Base-by-base conservation (phyloP, 1,140 invertebrate genomes). In the Portunus trituberculatus region DNA sequence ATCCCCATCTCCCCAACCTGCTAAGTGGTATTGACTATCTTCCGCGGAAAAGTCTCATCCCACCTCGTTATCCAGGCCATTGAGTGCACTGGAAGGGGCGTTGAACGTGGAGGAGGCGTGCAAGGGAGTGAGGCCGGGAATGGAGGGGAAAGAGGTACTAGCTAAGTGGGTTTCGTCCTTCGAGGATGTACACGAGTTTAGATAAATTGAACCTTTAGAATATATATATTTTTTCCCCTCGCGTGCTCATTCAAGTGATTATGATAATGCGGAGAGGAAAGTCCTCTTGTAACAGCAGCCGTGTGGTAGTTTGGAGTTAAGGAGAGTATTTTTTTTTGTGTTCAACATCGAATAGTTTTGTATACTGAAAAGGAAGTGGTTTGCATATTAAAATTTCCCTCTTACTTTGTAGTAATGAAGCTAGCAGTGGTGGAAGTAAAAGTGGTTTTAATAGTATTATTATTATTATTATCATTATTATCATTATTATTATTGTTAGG, bases 21-120 rank as follows among this genome's bases (percentile, higher is more conserved):
- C 67, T 76, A 76, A 76, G 67, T 76, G 67, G 67, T 76, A 76
- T 76, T 76, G 67, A 76, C 67, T 76, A 76, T 76, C 67, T n/a
- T 76, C 67, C 67, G n/a, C 20, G 67, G 67, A 76, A n/a, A n/a
- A 76, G 67, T 76, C 67, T 76, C 67, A 76, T 76, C 67, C 67
- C n/a, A 76, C 67, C 67, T 76, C 67, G n/a, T 76, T 76, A 76
- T 76, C 67, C n/a, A 20, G 67, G 20, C 67, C 67, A 76, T 76
- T 76, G 67, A 76, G 20, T 76, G 67, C 67, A 76, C 10, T 0
- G 67, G 67, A n/a, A 76, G 67, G 67, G 67, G 67, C 12, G 67
- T 8, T 1, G 20, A 8, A 25, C 12, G 67, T 76, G 67, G 25
- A 76, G 67, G 67, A 8, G 67, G n/a, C 12, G 67, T 12, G n/a